These are phyloP conservation scores for Trichacis sp. DNA, from an alignment of 2,888 invertebrate genomes.

Conservation along the genomic window DNA sequence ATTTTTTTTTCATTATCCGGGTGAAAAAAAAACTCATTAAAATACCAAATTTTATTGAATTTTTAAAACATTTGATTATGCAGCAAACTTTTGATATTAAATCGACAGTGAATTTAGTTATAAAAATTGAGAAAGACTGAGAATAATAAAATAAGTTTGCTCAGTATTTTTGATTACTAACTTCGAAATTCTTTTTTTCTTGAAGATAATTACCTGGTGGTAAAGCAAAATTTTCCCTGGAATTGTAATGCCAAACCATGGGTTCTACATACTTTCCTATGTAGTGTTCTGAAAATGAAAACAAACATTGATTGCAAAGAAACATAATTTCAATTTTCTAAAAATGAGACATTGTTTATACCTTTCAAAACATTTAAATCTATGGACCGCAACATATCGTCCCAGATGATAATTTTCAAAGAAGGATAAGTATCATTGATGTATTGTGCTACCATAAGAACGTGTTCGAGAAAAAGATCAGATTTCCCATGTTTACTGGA, in stretches of 20 bases:
- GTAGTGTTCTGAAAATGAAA: slow-evolving; percentile 71
- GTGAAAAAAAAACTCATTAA: no score
- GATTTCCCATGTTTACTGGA: slow-evolving; percentile 71
- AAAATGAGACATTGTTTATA: slow-evolving; percentile 56
- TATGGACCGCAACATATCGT: slow-evolving; percentile 84
- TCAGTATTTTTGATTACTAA: no score
- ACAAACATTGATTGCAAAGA: slow-evolving; percentile 13
- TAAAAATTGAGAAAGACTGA: no score
- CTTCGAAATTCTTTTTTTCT: no score
- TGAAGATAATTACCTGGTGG: slow-evolving; percentile 67
- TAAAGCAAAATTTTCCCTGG: slow-evolving; percentile 71
- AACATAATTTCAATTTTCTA: background rate
- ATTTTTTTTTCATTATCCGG: no score
- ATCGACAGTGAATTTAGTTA: no score
- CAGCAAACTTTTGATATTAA: no score
- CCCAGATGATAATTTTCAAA: slow-evolving; percentile 83
- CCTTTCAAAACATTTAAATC: slow-evolving; percentile 72
- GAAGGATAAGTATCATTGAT: slow-evolving; percentile 75
- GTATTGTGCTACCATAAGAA: slow-evolving; percentile 74
- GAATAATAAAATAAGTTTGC: no score
- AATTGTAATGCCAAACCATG: slow-evolving; percentile 79
- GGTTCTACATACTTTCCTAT: slow-evolving; percentile 75
- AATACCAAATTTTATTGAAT: no score
- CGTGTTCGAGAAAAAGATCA: slow-evolving; percentile 77
- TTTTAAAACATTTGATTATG: no score